Percentiles rank a stretch among this genome's conserved stretches.
phyloP scores from a whole-genome alignment of 2,797 vertebrate species.

The Coregonus suidteri region DNA sequence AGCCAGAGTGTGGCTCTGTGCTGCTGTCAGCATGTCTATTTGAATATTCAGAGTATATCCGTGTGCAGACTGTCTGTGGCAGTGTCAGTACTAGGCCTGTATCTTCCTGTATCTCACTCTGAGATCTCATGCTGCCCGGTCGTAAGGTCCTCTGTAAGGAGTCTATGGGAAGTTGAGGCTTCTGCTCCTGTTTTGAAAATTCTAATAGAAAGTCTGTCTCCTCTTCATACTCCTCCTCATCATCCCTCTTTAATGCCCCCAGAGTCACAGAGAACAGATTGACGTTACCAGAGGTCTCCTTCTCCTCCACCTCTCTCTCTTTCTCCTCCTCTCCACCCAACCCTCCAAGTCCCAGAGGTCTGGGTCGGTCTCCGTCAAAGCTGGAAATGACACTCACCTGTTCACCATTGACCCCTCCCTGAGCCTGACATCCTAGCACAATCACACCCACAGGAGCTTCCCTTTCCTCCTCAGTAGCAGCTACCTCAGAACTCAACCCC shows the following conservation, averaged over 20 bases:
- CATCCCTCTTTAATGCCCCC: neutral
- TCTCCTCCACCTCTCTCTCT: neutral
- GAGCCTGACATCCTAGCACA: neutral
- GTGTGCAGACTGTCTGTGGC: neutral
- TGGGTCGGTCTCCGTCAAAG: neutral
- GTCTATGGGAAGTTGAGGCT: neutral
- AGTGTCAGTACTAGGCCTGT: neutral
- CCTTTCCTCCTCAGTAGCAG: constrained; percentile 18
- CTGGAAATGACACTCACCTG: neutral
- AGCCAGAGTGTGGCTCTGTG: neutral
- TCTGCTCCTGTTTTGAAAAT: neutral
- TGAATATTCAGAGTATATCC: neutral
- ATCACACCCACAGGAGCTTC: neutral
- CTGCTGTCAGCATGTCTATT: neutral
- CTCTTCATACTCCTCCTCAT: neutral
- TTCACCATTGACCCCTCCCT: constrained; percentile 1
- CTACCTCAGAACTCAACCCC: neutral
- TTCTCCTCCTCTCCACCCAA: neutral
- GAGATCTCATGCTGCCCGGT: neutral
- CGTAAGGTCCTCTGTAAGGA: neutral
- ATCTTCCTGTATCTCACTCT: neutral
- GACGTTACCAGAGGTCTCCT: constrained; percentile 34
- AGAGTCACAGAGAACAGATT: constrained; percentile 62
- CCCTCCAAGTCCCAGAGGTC: neutral
- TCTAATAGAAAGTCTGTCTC: constrained; percentile 12